Conservation (phyloP, 2,888 invertebrate species). For the Dynastes tityus region DNA sequence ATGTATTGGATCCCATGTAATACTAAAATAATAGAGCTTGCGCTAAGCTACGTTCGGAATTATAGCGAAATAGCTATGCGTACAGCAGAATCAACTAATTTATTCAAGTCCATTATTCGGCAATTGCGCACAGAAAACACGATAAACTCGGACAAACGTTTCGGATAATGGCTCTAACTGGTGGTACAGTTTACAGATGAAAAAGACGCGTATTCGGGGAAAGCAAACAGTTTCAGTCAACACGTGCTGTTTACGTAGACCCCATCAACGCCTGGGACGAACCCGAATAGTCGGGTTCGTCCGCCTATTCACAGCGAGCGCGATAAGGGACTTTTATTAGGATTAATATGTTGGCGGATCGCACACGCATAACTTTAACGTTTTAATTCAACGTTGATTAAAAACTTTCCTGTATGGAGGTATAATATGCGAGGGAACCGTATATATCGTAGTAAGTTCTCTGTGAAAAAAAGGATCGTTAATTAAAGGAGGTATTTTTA, state of each 20-base stretch:
- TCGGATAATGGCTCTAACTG: not conserved
- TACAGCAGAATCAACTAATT: not conserved
- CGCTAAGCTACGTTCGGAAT: conserved; percentile 9
- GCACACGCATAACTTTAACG: conserved; percentile 1
- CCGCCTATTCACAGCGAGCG: not conserved
- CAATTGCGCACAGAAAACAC: not conserved
- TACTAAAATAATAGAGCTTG: not conserved
- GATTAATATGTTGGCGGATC: conserved; percentile 15
- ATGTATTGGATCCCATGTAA: not conserved
- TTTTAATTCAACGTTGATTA: conserved; percentile 2
- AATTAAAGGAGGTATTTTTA: conserved; percentile 2
- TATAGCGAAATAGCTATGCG: not conserved
- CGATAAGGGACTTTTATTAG: conserved; percentile 28
- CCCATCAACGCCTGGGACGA: not conserved
- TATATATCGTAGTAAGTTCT: conserved; percentile 6
- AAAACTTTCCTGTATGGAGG: not conserved
- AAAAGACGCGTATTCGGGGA: not conserved
- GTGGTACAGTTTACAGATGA: not conserved
- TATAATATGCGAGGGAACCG: not conserved
- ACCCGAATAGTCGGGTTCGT: not conserved
- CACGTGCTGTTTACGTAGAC: conserved; percentile 1
- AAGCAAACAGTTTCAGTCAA: conserved; percentile 25
- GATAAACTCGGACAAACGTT: not conserved
- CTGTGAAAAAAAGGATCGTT: not conserved
- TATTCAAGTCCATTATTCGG: conserved; percentile 6